Conservation (phyloP, 2,797 vertebrate genomes). For the Anas georgica region DNA sequence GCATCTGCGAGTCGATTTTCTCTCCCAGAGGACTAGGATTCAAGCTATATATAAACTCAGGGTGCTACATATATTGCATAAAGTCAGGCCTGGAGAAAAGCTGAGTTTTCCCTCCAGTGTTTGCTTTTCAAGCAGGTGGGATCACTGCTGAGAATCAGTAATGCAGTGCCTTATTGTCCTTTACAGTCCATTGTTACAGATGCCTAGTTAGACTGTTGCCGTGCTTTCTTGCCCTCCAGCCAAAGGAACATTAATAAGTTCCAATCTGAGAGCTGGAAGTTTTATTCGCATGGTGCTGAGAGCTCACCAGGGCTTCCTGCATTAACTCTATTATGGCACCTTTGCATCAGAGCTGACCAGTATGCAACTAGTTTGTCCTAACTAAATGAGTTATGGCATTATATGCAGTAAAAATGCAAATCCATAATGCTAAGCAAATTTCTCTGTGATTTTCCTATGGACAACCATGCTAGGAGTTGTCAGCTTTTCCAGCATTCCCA, state of each 20-base stretch:
- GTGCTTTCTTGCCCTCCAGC: neutral
- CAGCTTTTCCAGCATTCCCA: neutral
- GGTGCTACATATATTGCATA: neutral
- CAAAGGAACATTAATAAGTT: neutral
- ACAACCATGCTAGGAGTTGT: neutral
- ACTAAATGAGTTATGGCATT: neutral
- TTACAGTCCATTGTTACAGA: neutral
- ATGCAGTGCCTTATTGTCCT: neutral
- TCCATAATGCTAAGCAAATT: neutral
- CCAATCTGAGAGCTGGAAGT: neutral
- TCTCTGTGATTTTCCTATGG: neutral
- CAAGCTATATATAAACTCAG: neutral
- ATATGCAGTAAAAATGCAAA: neutral
- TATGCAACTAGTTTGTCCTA: neutral
- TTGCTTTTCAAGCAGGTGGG: neutral
- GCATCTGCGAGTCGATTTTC: neutral
- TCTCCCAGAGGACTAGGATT: neutral
- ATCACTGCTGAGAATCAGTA: neutral
- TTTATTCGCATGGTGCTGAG: fast-evolving
- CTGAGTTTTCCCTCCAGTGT: neutral
- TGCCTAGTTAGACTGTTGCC: neutral
- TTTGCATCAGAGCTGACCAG: neutral
- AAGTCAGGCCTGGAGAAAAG: neutral
- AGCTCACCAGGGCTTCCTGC: neutral
- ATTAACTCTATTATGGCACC: neutral